Evolutionary conservation across 1,140 invertebrate genomes (phyloP).

Genomic region (Augochlora pura): DNA sequence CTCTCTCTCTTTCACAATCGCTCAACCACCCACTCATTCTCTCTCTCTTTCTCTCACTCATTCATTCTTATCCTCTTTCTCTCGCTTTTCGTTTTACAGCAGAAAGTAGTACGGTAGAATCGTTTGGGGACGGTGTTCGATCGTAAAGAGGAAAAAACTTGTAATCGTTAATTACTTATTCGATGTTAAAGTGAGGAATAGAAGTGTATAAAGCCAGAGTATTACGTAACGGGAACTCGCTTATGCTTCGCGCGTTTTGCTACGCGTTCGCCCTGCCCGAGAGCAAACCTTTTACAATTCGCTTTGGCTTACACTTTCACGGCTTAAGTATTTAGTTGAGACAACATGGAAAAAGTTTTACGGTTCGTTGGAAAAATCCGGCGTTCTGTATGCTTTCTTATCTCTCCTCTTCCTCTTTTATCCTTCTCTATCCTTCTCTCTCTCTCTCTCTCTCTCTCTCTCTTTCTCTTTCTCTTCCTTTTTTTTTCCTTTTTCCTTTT

Average conservation of each 20-base stretch:
- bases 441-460: too few relatives aligned
- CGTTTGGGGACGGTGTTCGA: constrained; percentile 53
- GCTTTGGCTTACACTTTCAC: neutral
- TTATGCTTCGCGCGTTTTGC: neutral
- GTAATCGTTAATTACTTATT: constrained; percentile 30
- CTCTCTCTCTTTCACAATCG: neutral
- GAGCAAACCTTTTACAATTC: neutral
- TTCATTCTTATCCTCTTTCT: constrained; percentile 15
- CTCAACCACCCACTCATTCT: neutral
- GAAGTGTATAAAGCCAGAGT: constrained; percentile 15
- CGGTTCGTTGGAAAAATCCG: constrained; percentile 43
- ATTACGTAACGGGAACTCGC: neutral
- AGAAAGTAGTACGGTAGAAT: constrained; percentile 19
- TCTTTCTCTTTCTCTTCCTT: neutral
- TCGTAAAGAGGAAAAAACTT: constrained; percentile 49
- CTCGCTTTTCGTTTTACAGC: constrained; percentile 12
- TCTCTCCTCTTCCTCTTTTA: neutral
- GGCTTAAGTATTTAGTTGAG: constrained; percentile 24
- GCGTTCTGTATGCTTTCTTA: constrained; percentile 11
- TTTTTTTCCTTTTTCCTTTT: neutral
- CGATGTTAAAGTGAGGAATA: constrained; percentile 25
- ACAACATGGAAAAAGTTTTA: constrained; percentile 27
- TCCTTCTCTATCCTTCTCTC: neutral
- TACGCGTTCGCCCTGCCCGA: too few relatives aligned
- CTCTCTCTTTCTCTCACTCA: neutral